Evolutionary conservation across 2,797 vertebrate genomes (phyloP).

Genomic region (Halcyon smyrnensis): DNA sequence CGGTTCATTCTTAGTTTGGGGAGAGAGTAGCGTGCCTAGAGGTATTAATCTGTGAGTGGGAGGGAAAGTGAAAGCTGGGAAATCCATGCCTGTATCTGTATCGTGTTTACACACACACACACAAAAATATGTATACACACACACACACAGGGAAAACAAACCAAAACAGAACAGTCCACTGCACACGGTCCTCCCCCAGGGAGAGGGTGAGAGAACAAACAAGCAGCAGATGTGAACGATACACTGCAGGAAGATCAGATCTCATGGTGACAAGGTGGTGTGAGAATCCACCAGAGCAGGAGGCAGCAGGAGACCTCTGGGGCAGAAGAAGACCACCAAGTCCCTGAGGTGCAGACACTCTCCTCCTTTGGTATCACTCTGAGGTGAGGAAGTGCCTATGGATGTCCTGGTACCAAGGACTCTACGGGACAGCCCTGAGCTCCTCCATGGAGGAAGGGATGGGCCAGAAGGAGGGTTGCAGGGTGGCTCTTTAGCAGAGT

Average conservation of each 20-base stretch:
- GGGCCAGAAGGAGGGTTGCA: background rate
- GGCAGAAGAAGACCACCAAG: background rate
- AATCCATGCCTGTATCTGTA: background rate
- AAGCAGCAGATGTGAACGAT: background rate
- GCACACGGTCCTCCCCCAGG: background rate
- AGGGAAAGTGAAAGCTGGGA: background rate
- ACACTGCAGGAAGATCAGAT: rapidly evolving
- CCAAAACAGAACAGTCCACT: background rate
- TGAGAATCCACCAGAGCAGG: background rate
- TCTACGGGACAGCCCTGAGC: background rate
- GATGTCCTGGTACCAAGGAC: background rate
- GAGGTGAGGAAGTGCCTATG: background rate
- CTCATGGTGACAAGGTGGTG: background rate
- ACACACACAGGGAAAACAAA: background rate
- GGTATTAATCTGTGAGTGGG: background rate
- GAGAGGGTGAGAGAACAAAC: background rate
- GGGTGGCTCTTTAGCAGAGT: background rate
- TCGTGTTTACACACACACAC: background rate
- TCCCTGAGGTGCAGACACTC: background rate
- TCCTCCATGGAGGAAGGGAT: rapidly evolving
- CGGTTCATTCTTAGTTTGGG: background rate
- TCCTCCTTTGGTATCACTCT: background rate
- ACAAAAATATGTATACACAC: background rate
- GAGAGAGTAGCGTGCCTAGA: background rate
- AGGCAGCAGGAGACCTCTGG: background rate